These are phyloP conservation scores for Oscheius sp. DNA, from an alignment of 1,140 invertebrate genomes.

Conservation along the genomic window DNA sequence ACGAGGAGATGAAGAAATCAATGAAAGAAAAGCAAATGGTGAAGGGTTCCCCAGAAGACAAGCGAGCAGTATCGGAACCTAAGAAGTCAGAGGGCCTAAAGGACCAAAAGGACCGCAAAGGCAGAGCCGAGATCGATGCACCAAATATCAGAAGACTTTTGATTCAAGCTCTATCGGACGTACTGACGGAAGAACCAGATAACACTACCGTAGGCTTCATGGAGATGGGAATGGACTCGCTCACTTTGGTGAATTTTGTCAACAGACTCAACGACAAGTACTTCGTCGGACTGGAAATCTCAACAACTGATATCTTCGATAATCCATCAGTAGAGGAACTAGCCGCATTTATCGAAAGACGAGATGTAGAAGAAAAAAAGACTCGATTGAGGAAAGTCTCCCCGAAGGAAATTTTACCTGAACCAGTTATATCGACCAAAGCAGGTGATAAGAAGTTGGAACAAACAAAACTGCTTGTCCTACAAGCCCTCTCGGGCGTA, in stretches of 20 bases:
- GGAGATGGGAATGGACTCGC: constrained; percentile 33
- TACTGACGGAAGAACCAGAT: neutral
- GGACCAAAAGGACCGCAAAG: too few relatives aligned
- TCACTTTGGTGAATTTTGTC: constrained; percentile 26
- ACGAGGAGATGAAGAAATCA: too few relatives aligned
- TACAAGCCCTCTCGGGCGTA: neutral
- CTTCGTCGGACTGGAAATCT: constrained; percentile 9
- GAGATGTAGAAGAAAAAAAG: neutral
- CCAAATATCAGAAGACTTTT: too few relatives aligned
- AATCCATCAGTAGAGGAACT: constrained; percentile 25
- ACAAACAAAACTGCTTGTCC: too few relatives aligned
- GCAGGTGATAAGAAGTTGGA: neutral
- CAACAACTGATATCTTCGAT: constrained; percentile 34
- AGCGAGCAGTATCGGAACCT: too few relatives aligned
- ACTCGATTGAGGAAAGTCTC: neutral
- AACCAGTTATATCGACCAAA: neutral
- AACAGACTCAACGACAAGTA: constrained; percentile 20
- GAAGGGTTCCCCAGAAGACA: too few relatives aligned
- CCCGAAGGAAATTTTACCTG: neutral
- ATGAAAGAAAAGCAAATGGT: too few relatives aligned
- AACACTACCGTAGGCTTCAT: neutral
- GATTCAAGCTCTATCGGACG: neutral
- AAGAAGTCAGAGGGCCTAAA: too few relatives aligned
- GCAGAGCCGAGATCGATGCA: too few relatives aligned
- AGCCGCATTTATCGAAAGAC: neutral